phyloP scores from a whole-genome alignment of 2,113 vertebrate species.

The Ceyx margarethae region DNA sequence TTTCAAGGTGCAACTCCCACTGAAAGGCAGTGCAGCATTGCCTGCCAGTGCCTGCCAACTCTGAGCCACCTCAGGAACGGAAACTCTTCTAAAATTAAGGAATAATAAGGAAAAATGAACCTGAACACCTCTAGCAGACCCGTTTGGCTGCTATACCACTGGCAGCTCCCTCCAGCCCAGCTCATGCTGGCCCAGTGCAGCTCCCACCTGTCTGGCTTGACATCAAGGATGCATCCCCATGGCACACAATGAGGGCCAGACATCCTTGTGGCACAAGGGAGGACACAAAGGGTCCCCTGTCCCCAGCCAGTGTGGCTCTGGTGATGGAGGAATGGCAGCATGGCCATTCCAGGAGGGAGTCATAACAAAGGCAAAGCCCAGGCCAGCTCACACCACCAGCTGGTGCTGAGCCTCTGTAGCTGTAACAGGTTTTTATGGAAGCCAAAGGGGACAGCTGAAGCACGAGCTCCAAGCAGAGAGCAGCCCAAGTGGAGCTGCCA shows the following conservation, averaged over 20 bases:
- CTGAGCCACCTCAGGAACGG: background rate
- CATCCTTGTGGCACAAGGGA: background rate
- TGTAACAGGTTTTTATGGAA: background rate
- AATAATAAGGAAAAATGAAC: background rate
- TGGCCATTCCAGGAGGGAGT: background rate
- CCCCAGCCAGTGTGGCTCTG: background rate
- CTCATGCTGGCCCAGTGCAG: fast-evolving
- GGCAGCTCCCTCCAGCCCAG: background rate
- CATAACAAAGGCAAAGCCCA: background rate
- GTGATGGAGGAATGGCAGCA: background rate
- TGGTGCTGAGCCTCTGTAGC: background rate
- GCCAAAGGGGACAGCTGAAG: background rate
- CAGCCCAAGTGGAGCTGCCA: background rate
- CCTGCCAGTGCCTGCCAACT: background rate
- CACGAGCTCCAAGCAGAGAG: background rate
- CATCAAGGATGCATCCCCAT: background rate
- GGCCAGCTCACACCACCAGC: fast-evolving
- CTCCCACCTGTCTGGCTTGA: background rate
- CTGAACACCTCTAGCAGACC: background rate
- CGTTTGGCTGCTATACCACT: background rate
- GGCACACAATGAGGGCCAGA: fast-evolving
- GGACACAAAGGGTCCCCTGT: background rate
- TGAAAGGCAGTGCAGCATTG: background rate
- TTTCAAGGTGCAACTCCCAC: background rate
- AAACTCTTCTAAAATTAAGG: background rate